These are phyloP conservation scores for Holacanthella duospinosa DNA, from an alignment of 2,888 invertebrate genomes.

Conservation along the genomic window DNA sequence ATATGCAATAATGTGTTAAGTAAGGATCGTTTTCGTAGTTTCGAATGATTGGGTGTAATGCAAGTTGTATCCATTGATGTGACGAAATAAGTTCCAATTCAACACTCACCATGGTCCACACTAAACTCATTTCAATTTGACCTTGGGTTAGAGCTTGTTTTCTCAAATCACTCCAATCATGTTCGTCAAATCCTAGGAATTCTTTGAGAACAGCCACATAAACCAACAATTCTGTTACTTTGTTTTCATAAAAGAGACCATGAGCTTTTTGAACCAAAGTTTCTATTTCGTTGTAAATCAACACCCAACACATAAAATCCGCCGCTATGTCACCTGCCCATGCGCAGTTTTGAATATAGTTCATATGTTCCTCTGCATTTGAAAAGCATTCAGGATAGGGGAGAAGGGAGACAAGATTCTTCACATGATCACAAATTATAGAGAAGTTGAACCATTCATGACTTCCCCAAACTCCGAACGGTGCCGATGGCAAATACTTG, in stretches of 20 bases:
- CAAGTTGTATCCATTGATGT: constrained; percentile 13
- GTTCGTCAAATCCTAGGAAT: constrained; percentile 13
- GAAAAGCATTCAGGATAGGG: neutral
- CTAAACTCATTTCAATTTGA: constrained; percentile 25
- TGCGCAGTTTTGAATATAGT: neutral
- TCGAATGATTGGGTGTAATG: neutral
- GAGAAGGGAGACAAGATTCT: neutral
- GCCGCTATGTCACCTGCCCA: neutral
- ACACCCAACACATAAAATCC: neutral
- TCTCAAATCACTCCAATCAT: constrained; percentile 20
- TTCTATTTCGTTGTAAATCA: neutral
- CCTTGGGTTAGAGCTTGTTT: constrained; percentile 17
- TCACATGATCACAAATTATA: neutral
- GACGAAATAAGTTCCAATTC: neutral
- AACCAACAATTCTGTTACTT: constrained; percentile 21
- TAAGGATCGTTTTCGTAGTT: neutral
- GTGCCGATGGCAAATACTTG: constrained; percentile 13
- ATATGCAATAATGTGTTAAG: neutral
- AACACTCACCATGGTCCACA: constrained; percentile 20
- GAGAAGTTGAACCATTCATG: constrained; percentile 19
- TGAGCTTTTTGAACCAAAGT: neutral
- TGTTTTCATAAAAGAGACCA: constrained; percentile 19
- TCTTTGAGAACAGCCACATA: constrained; percentile 22
- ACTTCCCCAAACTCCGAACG: constrained; percentile 21
- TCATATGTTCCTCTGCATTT: neutral